Base-by-base conservation (phyloP, 2,888 invertebrate species). In the Temnothorax rugatulus region DNA sequence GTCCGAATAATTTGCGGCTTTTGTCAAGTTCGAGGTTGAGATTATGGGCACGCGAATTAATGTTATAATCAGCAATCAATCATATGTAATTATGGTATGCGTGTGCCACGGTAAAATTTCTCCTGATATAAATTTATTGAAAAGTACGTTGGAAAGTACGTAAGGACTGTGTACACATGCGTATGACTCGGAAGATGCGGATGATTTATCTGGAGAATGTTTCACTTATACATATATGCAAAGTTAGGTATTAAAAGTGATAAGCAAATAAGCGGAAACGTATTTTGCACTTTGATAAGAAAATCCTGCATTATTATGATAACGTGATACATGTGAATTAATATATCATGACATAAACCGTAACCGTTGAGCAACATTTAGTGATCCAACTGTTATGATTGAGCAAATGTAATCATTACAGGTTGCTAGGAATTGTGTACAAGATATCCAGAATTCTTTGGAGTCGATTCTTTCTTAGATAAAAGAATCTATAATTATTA, bases 261-360 rank as follows among this genome's bases (percentile, higher is more conserved):
- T 73, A 21, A 71, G 21, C 38, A 71, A n/a, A 15, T 34, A 15
- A 15, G 4, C 25, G 4, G 4, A 66, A 44, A 25, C 5, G 1
- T 64, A 21, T 15, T 66, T 21, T 15, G 21, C 21, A 63, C 15
- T 66, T 68, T 18, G 71, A 38, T 73, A 57, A 73, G 38, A 25
- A 73, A 57, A 11, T 73, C 4, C 15, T 34, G 34, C 15, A 2
- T 38, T 57, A 41, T 57, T 73, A 25, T 57, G 15, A 4, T 25
- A 61, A 44, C 7, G 18, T 47, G 18, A 52, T 34, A 41, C 8
- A 63, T 47, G 7, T 57, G 4, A 25, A 25, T 44, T 44, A 15
- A 44, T 44, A 69, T 8, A 29, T 29, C 29, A 29, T 29, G 29
- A 29, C 29, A 29, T 75, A 47, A 61, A 41, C 18, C 13, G 29